Base-by-base conservation (phyloP, 2,113 vertebrate species). In the Hyaena hyaena region DNA sequence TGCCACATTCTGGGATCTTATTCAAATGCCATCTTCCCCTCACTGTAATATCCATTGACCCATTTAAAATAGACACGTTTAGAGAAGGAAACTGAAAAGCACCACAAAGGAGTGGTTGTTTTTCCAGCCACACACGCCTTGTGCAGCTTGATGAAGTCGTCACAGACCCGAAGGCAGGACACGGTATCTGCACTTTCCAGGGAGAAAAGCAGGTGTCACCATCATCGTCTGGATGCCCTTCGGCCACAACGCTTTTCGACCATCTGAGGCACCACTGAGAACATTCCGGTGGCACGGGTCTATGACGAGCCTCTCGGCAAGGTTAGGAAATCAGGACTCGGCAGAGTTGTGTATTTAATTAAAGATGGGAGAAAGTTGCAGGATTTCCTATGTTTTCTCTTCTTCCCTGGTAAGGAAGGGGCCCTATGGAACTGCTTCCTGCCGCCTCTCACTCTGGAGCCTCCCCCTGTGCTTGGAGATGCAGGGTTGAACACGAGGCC, bases 41-140 rank as follows among this genome's bases (percentile, higher is more conserved):
- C 63, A 39, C 71, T 45, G 76, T 96, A 50, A 21, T n/a, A 69
- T 93, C 10, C 79, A 95, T 2, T 1, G 93, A 39, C 50, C 92
- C 90, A 95, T 89, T 45, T 80, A 65, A 94, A 95, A 71, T 48
- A 97, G 24, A 96, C 76, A 68, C 24, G 31, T 31, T 48, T 63
- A 48, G n/a, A 88, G 55, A 63, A 95, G 63, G 90, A 82, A 31
- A 55, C 88, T 24, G 45, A 33, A 90, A 93, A 95, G 94, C 65
- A 83, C 10, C 33, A 74, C 71, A 85, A 87, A 61, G 61, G 2
- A 63, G n/a, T 68, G 21, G 58, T 71, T 95, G 15, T 96, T 98
- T 98, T 94, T 71, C 71, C 86, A 96, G 39, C 31, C 55, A 12
- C 45, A 33, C 28, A 71, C 7, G 53, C 73, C 83, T 92, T 63